These are phyloP conservation scores for Heliconius charithonia DNA, from an alignment of 2,888 invertebrate species.

Conservation along the genomic window DNA sequence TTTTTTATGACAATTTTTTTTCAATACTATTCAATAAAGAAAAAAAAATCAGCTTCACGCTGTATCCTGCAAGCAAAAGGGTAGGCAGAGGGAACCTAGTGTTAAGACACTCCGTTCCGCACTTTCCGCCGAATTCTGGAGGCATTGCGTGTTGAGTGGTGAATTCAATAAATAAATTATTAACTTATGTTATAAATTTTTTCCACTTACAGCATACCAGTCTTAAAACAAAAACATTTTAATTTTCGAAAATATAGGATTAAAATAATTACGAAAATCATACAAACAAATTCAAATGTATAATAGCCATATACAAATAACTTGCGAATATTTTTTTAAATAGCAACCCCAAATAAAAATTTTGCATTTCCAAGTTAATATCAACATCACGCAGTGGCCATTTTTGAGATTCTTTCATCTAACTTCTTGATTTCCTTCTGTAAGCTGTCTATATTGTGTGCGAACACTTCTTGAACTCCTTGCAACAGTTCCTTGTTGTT, in stretches of 20 bases:
- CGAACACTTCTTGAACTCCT: constrained; percentile 92
- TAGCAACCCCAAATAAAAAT: constrained; percentile 43
- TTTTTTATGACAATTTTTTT: not conserved
- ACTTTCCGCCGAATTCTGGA: too few relatives aligned
- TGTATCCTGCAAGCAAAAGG: too few relatives aligned
- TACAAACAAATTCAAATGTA: not conserved
- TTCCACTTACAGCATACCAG: not conserved
- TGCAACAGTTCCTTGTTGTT: constrained; percentile 90
- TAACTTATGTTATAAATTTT: not conserved
- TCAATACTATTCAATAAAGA: not conserved
- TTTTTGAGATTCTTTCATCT: constrained; percentile 87
- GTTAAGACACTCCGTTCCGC: too few relatives aligned
- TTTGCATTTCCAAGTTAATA: constrained; percentile 28
- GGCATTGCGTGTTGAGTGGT: too few relatives aligned
- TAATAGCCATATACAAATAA: not conserved
- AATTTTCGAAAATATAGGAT: not conserved
- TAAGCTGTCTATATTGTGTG: constrained; percentile 90
- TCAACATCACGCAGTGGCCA: constrained; percentile 73
- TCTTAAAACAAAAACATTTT: not conserved
- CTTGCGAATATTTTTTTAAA: constrained; percentile 25
- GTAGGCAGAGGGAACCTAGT: too few relatives aligned
- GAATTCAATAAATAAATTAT: too few relatives aligned
- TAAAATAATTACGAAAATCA: not conserved
- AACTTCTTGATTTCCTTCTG: constrained; percentile 89
- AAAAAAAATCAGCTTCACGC: too few relatives aligned